Evolutionary conservation across 2,797 vertebrate species (phyloP).

Genomic region (Microctenopoma lineatum): DNA sequence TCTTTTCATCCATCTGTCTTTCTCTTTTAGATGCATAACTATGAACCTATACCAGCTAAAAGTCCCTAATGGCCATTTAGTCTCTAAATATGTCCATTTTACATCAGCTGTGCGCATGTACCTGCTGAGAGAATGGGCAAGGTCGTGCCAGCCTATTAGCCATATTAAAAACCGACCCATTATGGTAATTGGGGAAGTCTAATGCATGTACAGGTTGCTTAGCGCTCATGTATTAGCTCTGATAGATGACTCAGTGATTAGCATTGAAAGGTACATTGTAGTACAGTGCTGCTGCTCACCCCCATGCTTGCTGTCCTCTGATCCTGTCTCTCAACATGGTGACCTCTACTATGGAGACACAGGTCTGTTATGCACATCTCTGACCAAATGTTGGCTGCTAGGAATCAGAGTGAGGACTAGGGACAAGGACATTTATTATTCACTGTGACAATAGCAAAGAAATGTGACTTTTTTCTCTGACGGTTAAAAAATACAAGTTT

Average conservation of each 20-base stretch:
- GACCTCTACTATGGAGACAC: conserved; percentile 68
- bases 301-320: conserved; percentile 56
- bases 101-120: conserved; percentile 72
- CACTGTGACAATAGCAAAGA: conserved; percentile 32
- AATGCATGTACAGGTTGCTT: conserved; percentile 87
- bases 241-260: conserved; percentile 85
- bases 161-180: conserved; percentile 87
- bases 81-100: conserved; percentile 82
- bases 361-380: conserved; percentile 52
- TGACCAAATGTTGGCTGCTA: conserved; percentile 61
- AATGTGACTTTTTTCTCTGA: not conserved
- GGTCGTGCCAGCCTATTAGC: conserved; percentile 88
- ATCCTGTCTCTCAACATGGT: conserved; percentile 54
- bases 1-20: conserved; percentile 45
- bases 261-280: conserved; percentile 78
- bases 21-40: conserved; percentile 59
- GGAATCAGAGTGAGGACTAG: conserved; percentile 41
- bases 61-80: conserved; percentile 80
- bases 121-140: conserved; percentile 84
- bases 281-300: conserved; percentile 49
- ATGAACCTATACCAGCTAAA: conserved; percentile 69
- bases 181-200: conserved; percentile 85
- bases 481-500: conserved; percentile 14
- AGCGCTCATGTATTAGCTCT: conserved; percentile 84
- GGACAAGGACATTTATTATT: conserved; percentile 50